Base-by-base conservation (phyloP, 2,888 invertebrate genomes). In the Diarsia brunnea region DNA sequence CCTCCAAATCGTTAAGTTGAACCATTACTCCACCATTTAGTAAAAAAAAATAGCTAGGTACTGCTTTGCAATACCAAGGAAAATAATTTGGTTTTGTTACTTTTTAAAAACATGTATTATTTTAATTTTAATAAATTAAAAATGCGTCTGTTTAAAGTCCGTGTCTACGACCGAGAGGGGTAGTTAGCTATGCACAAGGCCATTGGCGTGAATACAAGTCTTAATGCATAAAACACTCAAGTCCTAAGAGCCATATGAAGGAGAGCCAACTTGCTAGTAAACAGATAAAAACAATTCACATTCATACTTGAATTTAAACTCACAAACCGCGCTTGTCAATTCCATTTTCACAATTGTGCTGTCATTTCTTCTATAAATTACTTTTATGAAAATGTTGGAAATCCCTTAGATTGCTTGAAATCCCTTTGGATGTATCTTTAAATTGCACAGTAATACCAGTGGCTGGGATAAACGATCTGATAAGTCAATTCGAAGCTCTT, bases 401-500 rank as follows among this genome's bases (percentile, higher is more conserved):
- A 83, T 66, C 70, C 69, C 51, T 38, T 63, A 47, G 31, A 75
- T 82, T 69, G 45, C 68, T 75, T 31, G 19, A n/a, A 27, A 73
- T 78, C 71, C 74, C 69, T 8, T 65, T 58, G 27, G 65, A 49
- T 45, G 31, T 74, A 47, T 75, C 65, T 69, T 69, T 1, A 66
- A 72, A 83, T 82, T 71, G 65, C 70, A 47, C 60, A 67, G 78
- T 78, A 80, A 80, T 73, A 67, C 80, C 67, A 67, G 67, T 21
- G 80, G 21, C 21, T 73, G 66, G 31, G 16, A 24, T 61, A 66
- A 73, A 63, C 31, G 63, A 67, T 55, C 31, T 45, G 61, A 67
- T 80, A 80, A 80, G 27, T 61, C 43, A 49, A 58, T n/a, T 14
- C 1, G 24, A 65, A 21, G 61, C 27, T 61, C 66, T 78, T 61